A percentile compares a stretch with the other conserved stretches of the same genome.
Evolutionary conservation across 2,888 invertebrate genomes (phyloP).

Genomic region (Chrysolina oricalcia): DNA sequence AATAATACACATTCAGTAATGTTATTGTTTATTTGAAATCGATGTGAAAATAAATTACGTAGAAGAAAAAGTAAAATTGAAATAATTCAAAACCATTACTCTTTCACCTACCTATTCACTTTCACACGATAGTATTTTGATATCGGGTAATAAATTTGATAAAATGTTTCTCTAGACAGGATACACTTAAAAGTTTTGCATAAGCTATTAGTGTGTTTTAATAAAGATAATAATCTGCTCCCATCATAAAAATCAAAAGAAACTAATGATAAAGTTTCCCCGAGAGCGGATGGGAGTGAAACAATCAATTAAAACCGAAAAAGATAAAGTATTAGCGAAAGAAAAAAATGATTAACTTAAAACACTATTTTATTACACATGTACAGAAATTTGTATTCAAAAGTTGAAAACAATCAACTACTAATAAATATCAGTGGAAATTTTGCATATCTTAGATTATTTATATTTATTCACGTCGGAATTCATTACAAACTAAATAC

Average conservation of each 20-base stretch:
- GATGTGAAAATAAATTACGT: too few species aligned
- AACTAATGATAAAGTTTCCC: conserved; percentile 54
- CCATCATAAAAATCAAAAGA: conserved; percentile 59
- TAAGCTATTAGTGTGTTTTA: conserved; percentile 61
- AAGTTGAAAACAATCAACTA: not conserved
- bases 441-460: not conserved
- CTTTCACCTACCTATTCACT: too few species aligned
- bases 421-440: conserved; percentile 1
- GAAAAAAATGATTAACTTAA: not conserved
- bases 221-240: conserved; percentile 59
- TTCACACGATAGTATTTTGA: too few species aligned
- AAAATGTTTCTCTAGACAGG: conserved; percentile 86
- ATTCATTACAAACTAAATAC: conserved; percentile 24
- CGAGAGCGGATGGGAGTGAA: conserved; percentile 59
- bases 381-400: conserved; percentile 10
- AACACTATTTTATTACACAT: conserved; percentile 27
- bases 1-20: too few species aligned
- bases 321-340: not conserved
- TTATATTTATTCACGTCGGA: not conserved
- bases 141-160: too few species aligned
- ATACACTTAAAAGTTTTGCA: conserved; percentile 87
- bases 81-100: too few species aligned
- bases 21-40: too few species aligned
- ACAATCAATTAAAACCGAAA: too few species aligned
- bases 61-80: too few species aligned